Conservation (phyloP, 2,797 vertebrate species). For the Ptychadena robeensis region DNA sequence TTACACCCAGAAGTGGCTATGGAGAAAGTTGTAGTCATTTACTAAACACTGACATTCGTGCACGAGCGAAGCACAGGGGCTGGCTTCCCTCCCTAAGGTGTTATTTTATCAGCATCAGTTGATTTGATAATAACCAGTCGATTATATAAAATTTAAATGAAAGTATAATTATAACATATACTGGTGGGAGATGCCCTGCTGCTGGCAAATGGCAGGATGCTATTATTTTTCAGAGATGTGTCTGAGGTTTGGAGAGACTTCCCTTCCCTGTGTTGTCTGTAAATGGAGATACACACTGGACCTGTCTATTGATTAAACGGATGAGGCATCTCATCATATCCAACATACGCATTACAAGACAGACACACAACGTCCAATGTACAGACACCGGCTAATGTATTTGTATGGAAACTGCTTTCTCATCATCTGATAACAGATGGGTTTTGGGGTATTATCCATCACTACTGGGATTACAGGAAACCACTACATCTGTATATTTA, state of each 20-base stretch:
- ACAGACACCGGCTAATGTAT: neutral
- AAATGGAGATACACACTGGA: slow-evolving; percentile 43
- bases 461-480: no score
- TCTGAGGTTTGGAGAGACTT: slow-evolving; percentile 54
- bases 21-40: slow-evolving; percentile 31
- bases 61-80: slow-evolving; percentile 58
- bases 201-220: slow-evolving; percentile 66
- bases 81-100: slow-evolving; percentile 68
- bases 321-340: neutral
- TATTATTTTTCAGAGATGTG: slow-evolving; percentile 68
- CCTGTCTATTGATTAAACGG: slow-evolving; percentile 60
- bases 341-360: neutral
- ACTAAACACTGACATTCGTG: slow-evolving; percentile 19
- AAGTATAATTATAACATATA: slow-evolving; percentile 68
- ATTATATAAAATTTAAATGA: slow-evolving; percentile 71
- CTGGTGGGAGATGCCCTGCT: slow-evolving; percentile 64
- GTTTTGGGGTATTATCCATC: no score
- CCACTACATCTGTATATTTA: no score
- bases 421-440: no score
- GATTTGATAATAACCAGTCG: slow-evolving; percentile 72
- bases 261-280: slow-evolving; percentile 44
- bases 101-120: slow-evolving; percentile 69
- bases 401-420: no score
- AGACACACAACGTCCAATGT: neutral
- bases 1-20: neutral